A percentile compares a stretch with the other conserved stretches of the same genome.
Evolutionary conservation across 2,113 vertebrate genomes (phyloP).

Genomic region (Zosterops japonicus): DNA sequence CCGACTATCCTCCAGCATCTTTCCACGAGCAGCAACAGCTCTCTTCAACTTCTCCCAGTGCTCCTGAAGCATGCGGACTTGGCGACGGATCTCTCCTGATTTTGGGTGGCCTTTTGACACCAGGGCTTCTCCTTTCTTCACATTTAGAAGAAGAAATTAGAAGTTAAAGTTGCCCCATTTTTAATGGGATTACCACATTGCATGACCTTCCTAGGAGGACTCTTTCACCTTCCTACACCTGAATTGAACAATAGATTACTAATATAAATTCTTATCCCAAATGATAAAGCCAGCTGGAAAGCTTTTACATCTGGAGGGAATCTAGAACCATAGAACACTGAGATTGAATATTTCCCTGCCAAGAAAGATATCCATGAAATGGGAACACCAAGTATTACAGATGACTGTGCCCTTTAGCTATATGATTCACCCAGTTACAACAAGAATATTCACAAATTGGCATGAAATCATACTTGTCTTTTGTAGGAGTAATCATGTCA

Average conservation of each 20-base stretch:
- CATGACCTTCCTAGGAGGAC: not conserved
- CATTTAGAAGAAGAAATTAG: not conserved
- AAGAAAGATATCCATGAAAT: not conserved
- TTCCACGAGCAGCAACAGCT: constrained; percentile 74
- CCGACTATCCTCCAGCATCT: constrained; percentile 80
- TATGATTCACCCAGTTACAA: not conserved
- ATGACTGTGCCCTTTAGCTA: not conserved
- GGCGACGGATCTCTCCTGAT: constrained; percentile 72
- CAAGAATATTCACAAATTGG: not conserved
- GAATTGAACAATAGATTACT: not conserved
- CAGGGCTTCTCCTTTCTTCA: constrained; percentile 80
- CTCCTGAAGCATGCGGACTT: constrained; percentile 65
- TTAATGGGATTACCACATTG: not conserved
- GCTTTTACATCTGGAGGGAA: not conserved
- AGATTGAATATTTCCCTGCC: not conserved
- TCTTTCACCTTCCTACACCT: not conserved
- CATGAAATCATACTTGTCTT: not conserved
- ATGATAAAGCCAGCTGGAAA: not conserved
- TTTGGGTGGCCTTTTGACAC: constrained; percentile 68
- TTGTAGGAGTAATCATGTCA: not conserved
- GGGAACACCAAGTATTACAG: not conserved
- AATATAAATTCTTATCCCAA: not conserved
- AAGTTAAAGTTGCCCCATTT: not conserved
- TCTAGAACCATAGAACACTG: not conserved
- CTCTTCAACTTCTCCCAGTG: constrained; percentile 82